Percentiles rank a stretch among this genome's conserved stretches.
Conservation (phyloP, 2,888 invertebrate genomes). For the Melanostoma scalare region DNA sequence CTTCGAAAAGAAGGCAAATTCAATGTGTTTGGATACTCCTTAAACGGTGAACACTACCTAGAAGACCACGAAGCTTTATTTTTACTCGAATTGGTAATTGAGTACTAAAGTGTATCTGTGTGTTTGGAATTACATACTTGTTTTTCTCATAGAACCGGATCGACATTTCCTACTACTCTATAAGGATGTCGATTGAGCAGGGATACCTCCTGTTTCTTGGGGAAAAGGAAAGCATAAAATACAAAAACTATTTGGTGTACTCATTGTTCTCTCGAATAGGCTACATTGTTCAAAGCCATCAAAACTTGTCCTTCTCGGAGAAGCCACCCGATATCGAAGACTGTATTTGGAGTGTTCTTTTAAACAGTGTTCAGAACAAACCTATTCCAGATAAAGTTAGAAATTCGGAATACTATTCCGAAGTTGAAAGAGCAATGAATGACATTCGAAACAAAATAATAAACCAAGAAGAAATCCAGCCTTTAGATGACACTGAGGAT, state of each 20-base stretch:
- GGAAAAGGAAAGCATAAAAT: conserved; percentile 75
- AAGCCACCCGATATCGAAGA: conserved; percentile 73
- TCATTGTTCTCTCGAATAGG: conserved; percentile 79
- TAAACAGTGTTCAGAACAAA: conserved; percentile 74
- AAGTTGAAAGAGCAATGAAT: conserved; percentile 74
- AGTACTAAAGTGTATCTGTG: not conserved
- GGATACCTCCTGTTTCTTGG: conserved; percentile 79
- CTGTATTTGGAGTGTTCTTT: conserved; percentile 79
- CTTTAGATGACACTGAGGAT: not conserved
- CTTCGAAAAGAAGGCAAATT: conserved; percentile 80
- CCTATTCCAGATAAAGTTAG: conserved; percentile 75
- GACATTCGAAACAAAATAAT: conserved; percentile 74
- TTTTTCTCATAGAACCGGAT: conserved; percentile 78
- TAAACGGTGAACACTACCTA: conserved; percentile 77
- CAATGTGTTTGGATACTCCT: conserved; percentile 78
- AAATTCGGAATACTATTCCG: conserved; percentile 73
- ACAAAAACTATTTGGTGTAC: conserved; percentile 79
- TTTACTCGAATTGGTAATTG: conserved; percentile 78
- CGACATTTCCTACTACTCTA: conserved; percentile 77
- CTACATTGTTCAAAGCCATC: conserved; percentile 78
- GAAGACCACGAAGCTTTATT: conserved; percentile 79
- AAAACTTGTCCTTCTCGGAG: conserved; percentile 69
- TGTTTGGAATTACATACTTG: not conserved
- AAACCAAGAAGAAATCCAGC: conserved; percentile 32
- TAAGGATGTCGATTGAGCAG: conserved; percentile 79